Evolutionary conservation across 2,113 vertebrate genomes (phyloP), one percentile per base, ranked within the genome.

Genomic region (Mustela lutreola): DNA sequence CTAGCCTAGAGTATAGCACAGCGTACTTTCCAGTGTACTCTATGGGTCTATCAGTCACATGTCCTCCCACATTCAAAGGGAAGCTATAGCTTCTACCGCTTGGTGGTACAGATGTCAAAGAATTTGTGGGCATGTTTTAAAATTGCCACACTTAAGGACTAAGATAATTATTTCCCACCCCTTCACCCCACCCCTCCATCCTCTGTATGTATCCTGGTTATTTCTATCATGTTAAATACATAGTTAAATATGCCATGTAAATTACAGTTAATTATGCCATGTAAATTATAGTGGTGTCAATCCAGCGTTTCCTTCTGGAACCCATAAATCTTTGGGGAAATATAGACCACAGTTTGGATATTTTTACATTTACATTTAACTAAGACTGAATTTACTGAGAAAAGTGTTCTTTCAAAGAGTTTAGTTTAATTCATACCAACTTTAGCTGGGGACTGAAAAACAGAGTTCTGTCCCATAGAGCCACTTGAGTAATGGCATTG

Each of bases 321-420:
- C 5, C 19, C 42, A 63, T 79, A 33, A 84, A 48, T 63, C 4
- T 84, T 62, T 31, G 60, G 33, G 22, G 39, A 88, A 7, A 63
- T 75, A 36, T 5, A 7, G 76, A 42, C 11, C 31, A 42, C 48
- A 60, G 39, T 91, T 82, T 26, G 53, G 15, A 12, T 76, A 39
- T 39, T 81, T 87, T 70, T 76, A 92, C 9, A 95, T 70, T 67
- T 48, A 45, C 24, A 81, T 81, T 53, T 7, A 80, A 65, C 48
- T 48, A 65, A 91, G 75, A 36, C 3, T 56, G 53, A 67, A 50
- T n/a, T 85, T 36, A 53, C 56, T 67, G 19, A 73, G 71, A 75
- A 90, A 81, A 95, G 28, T 85, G 60, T 75, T 96, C 56, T 95
- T 10, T 80, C 28, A 58, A 85, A 92, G n/a, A 42, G 1, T 60